Evolutionary conservation across 2,797 vertebrate genomes (phyloP).

Genomic region (Poeciliopsis gracilis): DNA sequence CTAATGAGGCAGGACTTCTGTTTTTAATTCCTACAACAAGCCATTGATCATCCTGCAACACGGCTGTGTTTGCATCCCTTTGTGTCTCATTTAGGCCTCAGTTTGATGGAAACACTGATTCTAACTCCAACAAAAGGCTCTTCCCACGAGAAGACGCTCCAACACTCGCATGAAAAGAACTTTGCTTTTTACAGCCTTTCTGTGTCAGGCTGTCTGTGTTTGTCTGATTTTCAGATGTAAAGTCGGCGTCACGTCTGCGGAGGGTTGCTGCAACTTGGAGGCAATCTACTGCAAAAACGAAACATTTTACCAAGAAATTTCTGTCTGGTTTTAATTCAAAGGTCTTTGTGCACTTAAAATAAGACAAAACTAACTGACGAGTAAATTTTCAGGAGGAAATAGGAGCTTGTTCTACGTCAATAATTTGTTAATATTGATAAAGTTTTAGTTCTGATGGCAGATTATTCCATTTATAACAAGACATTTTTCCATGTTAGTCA

Average conservation of each 20-base stretch:
- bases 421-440: too few species aligned
- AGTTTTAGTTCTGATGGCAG: too few species aligned
- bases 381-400: too few species aligned
- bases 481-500: too few species aligned
- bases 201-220: constrained; percentile 36
- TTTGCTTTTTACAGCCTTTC: constrained; percentile 28
- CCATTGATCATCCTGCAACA: constrained; percentile 81
- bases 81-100: constrained; percentile 82
- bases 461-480: too few species aligned
- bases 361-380: too few species aligned
- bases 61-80: constrained; percentile 71
- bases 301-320: too few species aligned
- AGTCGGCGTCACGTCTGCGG: constrained; percentile 61
- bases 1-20: constrained; percentile 77
- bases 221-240: constrained; percentile 57
- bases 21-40: constrained; percentile 81
- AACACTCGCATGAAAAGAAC: constrained; percentile 64
- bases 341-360: too few species aligned
- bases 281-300: constrained; percentile 53
- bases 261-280: constrained; percentile 70
- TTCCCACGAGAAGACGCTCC: constrained; percentile 66
- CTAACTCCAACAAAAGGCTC: constrained; percentile 73
- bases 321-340: too few species aligned
- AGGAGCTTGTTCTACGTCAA: too few species aligned
- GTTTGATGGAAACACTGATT: constrained; percentile 82